These are phyloP conservation scores for Gila robusta DNA, from an alignment of 2,797 vertebrate genomes.

Conservation along the genomic window DNA sequence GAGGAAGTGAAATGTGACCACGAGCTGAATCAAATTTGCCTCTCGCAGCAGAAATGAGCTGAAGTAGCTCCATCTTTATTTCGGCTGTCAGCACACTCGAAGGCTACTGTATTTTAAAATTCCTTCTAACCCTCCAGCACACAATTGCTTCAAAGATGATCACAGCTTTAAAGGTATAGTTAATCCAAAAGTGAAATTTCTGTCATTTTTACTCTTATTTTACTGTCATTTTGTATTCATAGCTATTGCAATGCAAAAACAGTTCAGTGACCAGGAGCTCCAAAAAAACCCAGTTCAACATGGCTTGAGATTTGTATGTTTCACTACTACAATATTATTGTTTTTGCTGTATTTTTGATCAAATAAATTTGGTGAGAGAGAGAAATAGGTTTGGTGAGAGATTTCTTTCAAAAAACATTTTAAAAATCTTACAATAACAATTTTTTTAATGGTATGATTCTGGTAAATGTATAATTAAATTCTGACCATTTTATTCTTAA, in stretches of 20 bases:
- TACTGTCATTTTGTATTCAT: background rate
- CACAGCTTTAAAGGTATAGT: background rate
- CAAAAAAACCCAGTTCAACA: background rate
- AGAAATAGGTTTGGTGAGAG: background rate
- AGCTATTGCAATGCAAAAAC: background rate
- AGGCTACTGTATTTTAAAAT: slow-evolving; percentile 31
- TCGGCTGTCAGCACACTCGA: slow-evolving; percentile 37
- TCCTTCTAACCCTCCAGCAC: background rate
- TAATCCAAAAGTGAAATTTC: background rate
- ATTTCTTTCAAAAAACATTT: background rate
- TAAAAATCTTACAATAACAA: background rate
- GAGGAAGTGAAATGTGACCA: slow-evolving; percentile 49
- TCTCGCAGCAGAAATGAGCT: slow-evolving; percentile 53
- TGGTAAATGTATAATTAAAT: background rate
- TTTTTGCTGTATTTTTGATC: background rate
- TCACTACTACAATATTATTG: background rate
- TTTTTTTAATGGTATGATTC: background rate
- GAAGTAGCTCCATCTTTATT: slow-evolving; percentile 54
- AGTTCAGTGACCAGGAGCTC: background rate
- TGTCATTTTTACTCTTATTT: background rate
- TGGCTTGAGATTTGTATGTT: background rate
- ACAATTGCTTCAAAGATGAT: background rate
- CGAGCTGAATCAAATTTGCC: slow-evolving; percentile 50
- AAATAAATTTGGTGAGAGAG: background rate
- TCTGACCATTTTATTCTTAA: background rate